These are phyloP conservation scores for Pinna nobilis DNA, from an alignment of 1,140 invertebrate genomes.

Conservation along the genomic window DNA sequence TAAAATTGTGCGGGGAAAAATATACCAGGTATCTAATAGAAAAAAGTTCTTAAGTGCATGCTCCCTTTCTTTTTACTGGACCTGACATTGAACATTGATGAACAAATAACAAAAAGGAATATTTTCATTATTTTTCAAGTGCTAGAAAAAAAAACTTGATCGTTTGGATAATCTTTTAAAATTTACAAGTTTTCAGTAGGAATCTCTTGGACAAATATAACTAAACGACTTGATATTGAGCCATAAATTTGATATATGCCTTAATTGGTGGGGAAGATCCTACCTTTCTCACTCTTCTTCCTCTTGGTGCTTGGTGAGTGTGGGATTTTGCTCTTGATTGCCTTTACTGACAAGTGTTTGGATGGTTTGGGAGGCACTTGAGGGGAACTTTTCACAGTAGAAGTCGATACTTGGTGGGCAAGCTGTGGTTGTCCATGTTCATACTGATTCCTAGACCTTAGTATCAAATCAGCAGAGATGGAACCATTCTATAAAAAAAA, in stretches of 20 bases:
- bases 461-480: slow-evolving; percentile 57
- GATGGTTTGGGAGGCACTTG: slow-evolving; percentile 53
- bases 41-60: too few species aligned
- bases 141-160: too few species aligned
- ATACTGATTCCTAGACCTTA: slow-evolving; percentile 45
- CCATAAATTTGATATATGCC: background rate
- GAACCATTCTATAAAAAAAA: slow-evolving; percentile 51
- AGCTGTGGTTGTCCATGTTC: slow-evolving; percentile 19
- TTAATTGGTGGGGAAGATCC: background rate
- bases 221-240: background rate
- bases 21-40: too few species aligned
- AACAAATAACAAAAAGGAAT: too few species aligned
- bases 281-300: slow-evolving; percentile 50
- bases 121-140: too few species aligned
- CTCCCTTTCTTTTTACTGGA: too few species aligned
- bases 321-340: slow-evolving; percentile 55
- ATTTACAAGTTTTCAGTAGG: too few species aligned
- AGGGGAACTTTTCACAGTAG: slow-evolving; percentile 54
- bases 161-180: too few species aligned
- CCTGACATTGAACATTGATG: too few species aligned
- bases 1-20: too few species aligned
- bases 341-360: slow-evolving; percentile 62
- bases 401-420: slow-evolving; percentile 1
- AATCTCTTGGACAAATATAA: background rate
- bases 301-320: slow-evolving; percentile 66